phyloP scores from a whole-genome alignment of 2,113 vertebrate genomes.

The Asarcornis scutulata region DNA sequence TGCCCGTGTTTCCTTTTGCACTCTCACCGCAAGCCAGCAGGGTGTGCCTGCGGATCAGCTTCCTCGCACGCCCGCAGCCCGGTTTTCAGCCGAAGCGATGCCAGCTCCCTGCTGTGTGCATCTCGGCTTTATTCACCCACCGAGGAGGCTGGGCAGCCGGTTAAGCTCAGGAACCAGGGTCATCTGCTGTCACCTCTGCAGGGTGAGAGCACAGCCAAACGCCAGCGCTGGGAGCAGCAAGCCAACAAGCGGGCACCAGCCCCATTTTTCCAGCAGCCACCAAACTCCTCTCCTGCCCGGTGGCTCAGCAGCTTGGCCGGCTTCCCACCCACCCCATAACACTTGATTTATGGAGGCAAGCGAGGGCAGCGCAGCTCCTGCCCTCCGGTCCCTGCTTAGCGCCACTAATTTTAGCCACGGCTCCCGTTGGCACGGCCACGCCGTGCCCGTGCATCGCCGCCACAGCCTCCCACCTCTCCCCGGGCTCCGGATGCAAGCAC shows the following conservation, averaged over 20 bases:
- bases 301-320: neutral
- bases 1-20: slow-evolving; percentile 24
- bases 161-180: neutral
- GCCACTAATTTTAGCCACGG: fast-evolving
- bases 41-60: slow-evolving; percentile 60
- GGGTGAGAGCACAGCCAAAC: neutral
- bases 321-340: neutral
- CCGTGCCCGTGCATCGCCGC: fast-evolving
- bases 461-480: neutral
- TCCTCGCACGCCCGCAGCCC: neutral
- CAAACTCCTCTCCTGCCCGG: neutral
- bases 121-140: neutral
- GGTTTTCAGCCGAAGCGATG: neutral
- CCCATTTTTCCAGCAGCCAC: neutral
- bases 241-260: neutral
- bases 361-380: neutral
- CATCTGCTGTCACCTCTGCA: neutral
- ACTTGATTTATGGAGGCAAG: neutral
- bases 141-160: neutral
- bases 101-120: neutral
- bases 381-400: neutral
- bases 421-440: fast-evolving
- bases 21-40: slow-evolving; percentile 70
- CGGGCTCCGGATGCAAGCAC: fast-evolving
- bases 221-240: neutral